A percentile compares a stretch with the other conserved stretches of the same genome.
Conservation (phyloP, 2,888 invertebrate species). For the Rhorus exstirpatorius region DNA sequence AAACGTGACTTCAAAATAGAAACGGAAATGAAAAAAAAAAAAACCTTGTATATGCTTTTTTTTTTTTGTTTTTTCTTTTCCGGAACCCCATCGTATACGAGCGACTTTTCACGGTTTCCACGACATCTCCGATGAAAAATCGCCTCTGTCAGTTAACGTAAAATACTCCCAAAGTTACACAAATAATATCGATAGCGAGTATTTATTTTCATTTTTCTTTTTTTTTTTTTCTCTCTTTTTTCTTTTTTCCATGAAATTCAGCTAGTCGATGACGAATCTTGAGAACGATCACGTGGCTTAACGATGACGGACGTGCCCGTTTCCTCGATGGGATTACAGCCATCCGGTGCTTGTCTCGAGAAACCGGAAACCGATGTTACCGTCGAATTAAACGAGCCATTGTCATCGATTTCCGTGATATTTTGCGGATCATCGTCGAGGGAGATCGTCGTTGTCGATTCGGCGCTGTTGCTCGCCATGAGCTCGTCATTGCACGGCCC, state of each 20-base stretch:
- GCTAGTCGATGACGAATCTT: constrained; percentile 72
- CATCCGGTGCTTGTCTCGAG: constrained; percentile 84
- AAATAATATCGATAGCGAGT: background rate
- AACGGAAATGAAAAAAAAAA: no score
- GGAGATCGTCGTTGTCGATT: constrained; percentile 70
- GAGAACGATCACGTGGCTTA: constrained; percentile 66
- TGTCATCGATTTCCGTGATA: constrained; percentile 73
- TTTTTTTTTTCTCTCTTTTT: background rate
- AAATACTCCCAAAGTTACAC: background rate
- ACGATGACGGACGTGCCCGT: constrained; percentile 62
- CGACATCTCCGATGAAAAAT: background rate
- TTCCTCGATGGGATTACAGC: constrained; percentile 83
- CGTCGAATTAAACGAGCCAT: constrained; percentile 74
- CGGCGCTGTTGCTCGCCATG: constrained; percentile 75
- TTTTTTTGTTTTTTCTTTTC: no score
- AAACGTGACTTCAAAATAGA: background rate
- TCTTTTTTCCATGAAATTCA: constrained; percentile 52
- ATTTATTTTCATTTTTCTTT: background rate
- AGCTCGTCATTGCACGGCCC: constrained; percentile 77
- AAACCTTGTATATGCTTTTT: no score
- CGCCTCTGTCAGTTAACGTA: background rate
- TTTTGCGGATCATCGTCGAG: constrained; percentile 62
- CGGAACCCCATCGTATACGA: no score
- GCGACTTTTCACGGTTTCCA: background rate
- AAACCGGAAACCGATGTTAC: constrained; percentile 78